phyloP scores from a whole-genome alignment of 2,888 invertebrate species.

The Imbricaverruca yamaguchii region DNA sequence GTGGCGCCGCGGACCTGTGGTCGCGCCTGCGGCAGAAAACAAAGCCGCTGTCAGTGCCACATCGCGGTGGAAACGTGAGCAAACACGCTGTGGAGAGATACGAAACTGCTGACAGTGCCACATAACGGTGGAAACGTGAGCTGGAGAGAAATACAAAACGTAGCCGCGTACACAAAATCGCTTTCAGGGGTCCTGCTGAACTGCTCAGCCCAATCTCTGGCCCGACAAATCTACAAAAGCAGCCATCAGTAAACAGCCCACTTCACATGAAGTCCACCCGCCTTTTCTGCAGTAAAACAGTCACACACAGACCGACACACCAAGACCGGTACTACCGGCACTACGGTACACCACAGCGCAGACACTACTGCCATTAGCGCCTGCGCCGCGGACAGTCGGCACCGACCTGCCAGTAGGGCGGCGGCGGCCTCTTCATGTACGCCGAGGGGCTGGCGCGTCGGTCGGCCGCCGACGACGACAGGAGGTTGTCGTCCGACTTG shows the following conservation, averaged over 20 bases:
- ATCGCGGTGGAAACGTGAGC: slow-evolving; percentile 49
- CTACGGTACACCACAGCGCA: no score
- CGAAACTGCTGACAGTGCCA: slow-evolving; percentile 50
- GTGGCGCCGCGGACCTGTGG: slow-evolving; percentile 54
- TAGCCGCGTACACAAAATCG: no score
- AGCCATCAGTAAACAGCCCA: no score
- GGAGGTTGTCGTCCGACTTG: slow-evolving; percentile 64
- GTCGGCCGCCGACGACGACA: background rate
- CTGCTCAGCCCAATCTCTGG: no score
- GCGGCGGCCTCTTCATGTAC: slow-evolving; percentile 28
- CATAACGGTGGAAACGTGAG: slow-evolving; percentile 49
- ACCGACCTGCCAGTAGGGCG: slow-evolving; percentile 27
- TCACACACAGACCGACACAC: no score
- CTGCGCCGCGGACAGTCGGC: no score
- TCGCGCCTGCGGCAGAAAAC: slow-evolving; percentile 73
- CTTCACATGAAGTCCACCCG: no score
- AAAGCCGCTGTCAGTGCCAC: slow-evolving; percentile 48
- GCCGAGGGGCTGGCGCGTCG: background rate
- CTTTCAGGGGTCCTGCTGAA: no score
- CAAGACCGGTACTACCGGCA: no score
- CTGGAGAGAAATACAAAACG: slow-evolving; percentile 35
- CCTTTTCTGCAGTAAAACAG: no score
- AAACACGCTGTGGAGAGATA: slow-evolving; percentile 44
- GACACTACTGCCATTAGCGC: no score
- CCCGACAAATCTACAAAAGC: no score